Conservation (phyloP, 1,140 invertebrate genomes). For the Pseudomyrmex flavicornis region DNA sequence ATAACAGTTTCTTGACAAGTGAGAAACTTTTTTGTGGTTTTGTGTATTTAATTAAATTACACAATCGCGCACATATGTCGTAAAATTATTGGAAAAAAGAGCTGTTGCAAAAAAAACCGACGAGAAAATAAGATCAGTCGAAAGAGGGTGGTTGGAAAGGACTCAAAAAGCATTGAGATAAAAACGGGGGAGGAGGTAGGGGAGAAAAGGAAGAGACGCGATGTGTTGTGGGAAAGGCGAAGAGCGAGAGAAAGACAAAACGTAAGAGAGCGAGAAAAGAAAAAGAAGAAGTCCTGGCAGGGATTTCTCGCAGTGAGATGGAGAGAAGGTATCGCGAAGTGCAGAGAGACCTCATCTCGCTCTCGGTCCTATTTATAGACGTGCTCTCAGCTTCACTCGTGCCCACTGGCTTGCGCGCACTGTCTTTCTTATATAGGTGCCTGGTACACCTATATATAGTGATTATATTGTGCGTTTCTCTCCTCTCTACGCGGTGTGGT, state of each 20-base stretch:
- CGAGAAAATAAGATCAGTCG: too few relatives aligned
- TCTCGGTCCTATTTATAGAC: slow-evolving; percentile 84
- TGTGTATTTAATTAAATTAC: too few relatives aligned
- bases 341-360: slow-evolving; percentile 81
- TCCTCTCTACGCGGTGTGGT: slow-evolving; percentile 20
- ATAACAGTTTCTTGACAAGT: too few relatives aligned
- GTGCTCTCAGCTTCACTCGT: slow-evolving; percentile 84
- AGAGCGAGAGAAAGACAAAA: slow-evolving; percentile 37
- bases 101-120: too few relatives aligned
- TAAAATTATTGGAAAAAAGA: too few relatives aligned
- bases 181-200: neutral
- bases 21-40: too few relatives aligned
- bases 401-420: slow-evolving; percentile 78
- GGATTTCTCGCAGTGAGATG: slow-evolving; percentile 60
- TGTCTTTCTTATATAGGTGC: slow-evolving; percentile 76
- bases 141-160: too few relatives aligned
- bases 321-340: slow-evolving; percentile 77
- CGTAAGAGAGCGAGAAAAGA: neutral
- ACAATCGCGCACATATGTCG: too few relatives aligned
- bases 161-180: slow-evolving; percentile 4
- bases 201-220: slow-evolving; percentile 35
- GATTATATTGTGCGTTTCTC: slow-evolving; percentile 64
- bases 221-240: neutral
- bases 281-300: slow-evolving; percentile 26
- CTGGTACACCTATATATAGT: slow-evolving; percentile 65